Percentiles rank a stretch among this genome's conserved stretches.
Conservation (phyloP, 2,888 invertebrate genomes). For the Andricus quercusramuli region DNA sequence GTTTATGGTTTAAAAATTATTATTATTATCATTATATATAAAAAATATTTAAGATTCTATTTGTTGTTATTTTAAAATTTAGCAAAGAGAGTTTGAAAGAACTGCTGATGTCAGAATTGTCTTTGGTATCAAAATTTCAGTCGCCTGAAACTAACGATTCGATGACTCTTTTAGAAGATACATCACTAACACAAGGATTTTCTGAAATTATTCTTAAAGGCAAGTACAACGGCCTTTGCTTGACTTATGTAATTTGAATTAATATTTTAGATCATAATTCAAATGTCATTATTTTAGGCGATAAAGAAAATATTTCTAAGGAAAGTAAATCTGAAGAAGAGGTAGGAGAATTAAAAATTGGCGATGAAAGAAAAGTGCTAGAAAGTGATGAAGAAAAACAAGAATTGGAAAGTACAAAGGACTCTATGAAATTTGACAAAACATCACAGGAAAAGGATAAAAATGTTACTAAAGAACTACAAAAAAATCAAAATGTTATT, state of each 20-base stretch:
- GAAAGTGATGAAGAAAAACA: not conserved
- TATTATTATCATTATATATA: no score
- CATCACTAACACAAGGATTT: slow-evolving; percentile 29
- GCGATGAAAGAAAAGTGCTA: not conserved
- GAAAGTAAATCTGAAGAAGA: not conserved
- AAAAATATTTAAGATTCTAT: no score
- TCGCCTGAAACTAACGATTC: not conserved
- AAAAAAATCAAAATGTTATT: not conserved
- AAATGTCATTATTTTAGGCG: not conserved
- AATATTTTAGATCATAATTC: not conserved
- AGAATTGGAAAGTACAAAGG: not conserved
- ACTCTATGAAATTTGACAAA: not conserved
- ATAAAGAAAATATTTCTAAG: not conserved
- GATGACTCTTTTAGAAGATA: not conserved
- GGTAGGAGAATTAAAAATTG: not conserved
- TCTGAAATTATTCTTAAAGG: not conserved
- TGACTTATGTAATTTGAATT: not conserved
- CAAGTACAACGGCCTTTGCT: not conserved
- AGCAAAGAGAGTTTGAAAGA: slow-evolving; percentile 54
- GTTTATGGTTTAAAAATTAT: not conserved
- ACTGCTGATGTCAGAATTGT: slow-evolving; percentile 52
- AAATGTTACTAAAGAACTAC: not conserved
- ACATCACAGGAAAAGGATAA: not conserved
- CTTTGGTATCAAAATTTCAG: slow-evolving; percentile 23
- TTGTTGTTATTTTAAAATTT: not conserved